Percentiles rank a stretch among this genome's conserved stretches.
Evolutionary conservation across 2,113 vertebrate species (phyloP).

Genomic region (Tachysurus fulvidraco): DNA sequence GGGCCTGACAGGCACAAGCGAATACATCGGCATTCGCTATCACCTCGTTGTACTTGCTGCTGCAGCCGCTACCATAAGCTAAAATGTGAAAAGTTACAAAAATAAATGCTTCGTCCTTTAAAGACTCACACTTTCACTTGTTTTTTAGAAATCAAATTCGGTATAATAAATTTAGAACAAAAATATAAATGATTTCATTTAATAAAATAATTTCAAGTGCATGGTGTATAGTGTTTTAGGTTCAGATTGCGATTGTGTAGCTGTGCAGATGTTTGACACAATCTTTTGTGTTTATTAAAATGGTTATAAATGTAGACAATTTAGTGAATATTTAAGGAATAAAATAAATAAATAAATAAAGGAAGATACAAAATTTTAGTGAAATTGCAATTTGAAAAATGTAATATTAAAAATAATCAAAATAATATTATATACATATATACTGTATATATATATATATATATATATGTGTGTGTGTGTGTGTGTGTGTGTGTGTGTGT

Average conservation of each 20-base stretch:
- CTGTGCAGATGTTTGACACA: not conserved
- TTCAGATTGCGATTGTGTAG: not conserved
- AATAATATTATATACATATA: not conserved
- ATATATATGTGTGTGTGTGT: too few species aligned
- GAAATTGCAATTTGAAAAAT: not conserved
- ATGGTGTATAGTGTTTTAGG: not conserved
- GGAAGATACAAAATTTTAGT: not conserved
- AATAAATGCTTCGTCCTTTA: not conserved
- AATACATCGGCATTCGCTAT: slow-evolving; percentile 53
- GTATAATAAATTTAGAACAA: not conserved
- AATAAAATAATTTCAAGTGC: not conserved
- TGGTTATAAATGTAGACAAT: not conserved
- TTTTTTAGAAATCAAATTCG: not conserved
- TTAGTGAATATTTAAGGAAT: not conserved
- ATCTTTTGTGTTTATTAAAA: not conserved
- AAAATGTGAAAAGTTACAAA: slow-evolving; percentile 33
- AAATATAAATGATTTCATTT: not conserved
- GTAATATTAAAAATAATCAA: slow-evolving; percentile 8
- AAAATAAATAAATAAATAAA: not conserved
- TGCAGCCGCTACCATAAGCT: slow-evolving; percentile 38
- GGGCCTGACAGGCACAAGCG: slow-evolving; percentile 71
- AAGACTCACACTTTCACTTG: not conserved
- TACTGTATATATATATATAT: not conserved
- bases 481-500: too few species aligned
- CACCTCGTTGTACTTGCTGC: slow-evolving; percentile 30